phyloP scores from a whole-genome alignment of 1,140 invertebrate species.

The Penaeus chinensis region DNA sequence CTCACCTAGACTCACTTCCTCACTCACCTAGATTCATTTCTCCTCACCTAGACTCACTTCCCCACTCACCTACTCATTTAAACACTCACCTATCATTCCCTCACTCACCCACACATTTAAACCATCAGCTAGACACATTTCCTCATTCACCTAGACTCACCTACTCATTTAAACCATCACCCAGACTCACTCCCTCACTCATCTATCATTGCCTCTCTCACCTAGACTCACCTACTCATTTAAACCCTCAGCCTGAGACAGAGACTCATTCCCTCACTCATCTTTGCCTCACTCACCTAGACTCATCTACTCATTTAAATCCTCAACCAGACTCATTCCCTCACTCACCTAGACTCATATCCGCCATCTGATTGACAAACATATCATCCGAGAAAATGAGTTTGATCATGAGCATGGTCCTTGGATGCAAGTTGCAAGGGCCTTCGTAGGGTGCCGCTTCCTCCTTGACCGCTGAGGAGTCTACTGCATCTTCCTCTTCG shows the following conservation, averaged over 20 bases:
- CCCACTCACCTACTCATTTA: too few relatives aligned
- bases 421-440: conserved; percentile 65
- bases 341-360: conserved; percentile 65
- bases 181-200: not conserved
- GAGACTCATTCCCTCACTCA: too few relatives aligned
- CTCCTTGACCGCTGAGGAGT: conserved; percentile 2
- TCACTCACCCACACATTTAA: too few relatives aligned
- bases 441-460: conserved; percentile 15
- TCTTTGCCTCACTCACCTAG: too few relatives aligned
- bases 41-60: too few relatives aligned
- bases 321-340: not conserved
- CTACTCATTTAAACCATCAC: not conserved
- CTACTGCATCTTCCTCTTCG: conserved; percentile 49
- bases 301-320: too few relatives aligned
- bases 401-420: conserved; percentile 68
- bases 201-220: not conserved
- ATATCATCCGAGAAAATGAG: conserved; percentile 71
- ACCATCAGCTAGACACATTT: too few relatives aligned
- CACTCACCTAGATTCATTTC: not conserved
- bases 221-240: too few relatives aligned
- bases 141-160: not conserved
- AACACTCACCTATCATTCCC: too few relatives aligned
- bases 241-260: too few relatives aligned
- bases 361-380: conserved; percentile 69
- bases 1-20: too few relatives aligned